Evolutionary conservation across 2,888 invertebrate species (phyloP), one percentile per base, ranked within the genome.

Genomic region (Dolomedes plantarius): DNA sequence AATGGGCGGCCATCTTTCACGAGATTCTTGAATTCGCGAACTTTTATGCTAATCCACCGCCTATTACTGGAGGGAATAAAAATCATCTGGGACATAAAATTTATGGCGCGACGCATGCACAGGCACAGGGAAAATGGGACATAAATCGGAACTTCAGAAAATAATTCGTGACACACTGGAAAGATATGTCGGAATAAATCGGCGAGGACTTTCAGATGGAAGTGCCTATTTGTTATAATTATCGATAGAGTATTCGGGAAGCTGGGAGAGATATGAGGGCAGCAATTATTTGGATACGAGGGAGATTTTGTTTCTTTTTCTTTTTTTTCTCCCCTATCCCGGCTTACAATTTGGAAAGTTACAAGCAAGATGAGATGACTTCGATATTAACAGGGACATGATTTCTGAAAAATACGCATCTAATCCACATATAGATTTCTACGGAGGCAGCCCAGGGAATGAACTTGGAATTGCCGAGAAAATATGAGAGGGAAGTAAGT

Each of bases 31-130:
- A 56, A 56, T 56, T 56, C 56, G 3, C 56, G 16, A 46, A 71
- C 75, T 64, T 82, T 77, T 85, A 85, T 85, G 83, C 83, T 85
- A 85, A 85, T 85, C 62, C 81, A 27, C 72, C 39, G 65, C 64
- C 29, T 71, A 56, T 39, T 64, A 39, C 28, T 86, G 13, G 75
- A 2, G 46, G 23, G 56, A 6, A 56, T 16, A 16, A 56, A 69
- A 79, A 79, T 74, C 68, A 50, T 46, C 39, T 36, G 46, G 46
- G 41, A 41, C 41, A 69, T 39, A 71, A 39, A 72, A 56, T 75
- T 86, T 79, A 77, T 68, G 82, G 69, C 75, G 41, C 36, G 73
- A 64, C 62, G 75, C 75, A 69, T 71, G 41, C 69, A 62, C 62
- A 39, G 64, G 32, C 32, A 13, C 41, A 13, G 9, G 16, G 41